phyloP scores from a whole-genome alignment of 2,888 invertebrate species.

The Beris chalybata region DNA sequence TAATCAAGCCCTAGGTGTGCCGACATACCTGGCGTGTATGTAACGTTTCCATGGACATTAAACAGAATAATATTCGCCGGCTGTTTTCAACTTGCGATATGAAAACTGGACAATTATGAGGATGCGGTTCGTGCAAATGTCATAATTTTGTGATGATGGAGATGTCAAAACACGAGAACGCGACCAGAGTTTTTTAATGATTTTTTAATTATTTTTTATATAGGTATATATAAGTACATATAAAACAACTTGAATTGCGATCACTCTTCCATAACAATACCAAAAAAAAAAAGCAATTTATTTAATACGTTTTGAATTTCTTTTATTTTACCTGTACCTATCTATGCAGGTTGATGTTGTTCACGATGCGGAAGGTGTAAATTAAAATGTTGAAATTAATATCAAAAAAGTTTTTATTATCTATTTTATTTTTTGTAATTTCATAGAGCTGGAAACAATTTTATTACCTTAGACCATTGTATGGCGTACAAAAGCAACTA shows the following conservation, averaged over 20 bases:
- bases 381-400: conserved; percentile 21
- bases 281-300: not conserved
- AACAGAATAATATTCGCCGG: conserved; percentile 4
- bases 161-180: conserved; percentile 28
- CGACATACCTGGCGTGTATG: conserved; percentile 10
- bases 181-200: conserved; percentile 11
- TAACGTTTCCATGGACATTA: conserved; percentile 18
- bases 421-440: conserved; percentile 9
- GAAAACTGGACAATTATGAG: not conserved
- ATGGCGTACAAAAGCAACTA: not conserved
- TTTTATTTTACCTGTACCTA: not conserved
- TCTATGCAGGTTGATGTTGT: not conserved
- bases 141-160: conserved; percentile 26
- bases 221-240: no score
- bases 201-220: not conserved
- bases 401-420: conserved; percentile 9
- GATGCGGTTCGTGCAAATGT: conserved; percentile 30
- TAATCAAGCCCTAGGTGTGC: no score
- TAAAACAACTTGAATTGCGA: not conserved
- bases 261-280: not conserved
- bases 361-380: conserved; percentile 24
- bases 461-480: not conserved
- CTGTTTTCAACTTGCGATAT: no score
- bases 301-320: not conserved
- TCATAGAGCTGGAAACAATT: conserved; percentile 8